Base-by-base conservation (phyloP, 1,140 invertebrate genomes). In the Idris sp. region DNA sequence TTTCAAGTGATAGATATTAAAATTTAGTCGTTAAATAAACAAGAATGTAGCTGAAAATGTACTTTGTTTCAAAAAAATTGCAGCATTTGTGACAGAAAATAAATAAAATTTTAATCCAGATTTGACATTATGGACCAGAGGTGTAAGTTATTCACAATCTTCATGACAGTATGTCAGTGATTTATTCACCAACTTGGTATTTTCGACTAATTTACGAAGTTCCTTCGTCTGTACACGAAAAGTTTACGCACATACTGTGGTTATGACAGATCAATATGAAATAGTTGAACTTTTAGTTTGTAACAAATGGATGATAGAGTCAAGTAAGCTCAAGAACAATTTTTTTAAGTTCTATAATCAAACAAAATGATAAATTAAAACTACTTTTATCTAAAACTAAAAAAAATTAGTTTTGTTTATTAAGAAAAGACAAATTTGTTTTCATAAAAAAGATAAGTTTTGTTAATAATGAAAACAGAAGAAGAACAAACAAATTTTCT, bases 161-260 rank as follows among this genome's bases (percentile, higher is more conserved):
- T 36, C 14, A 46, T n/a, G 40, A 46, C 54, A 46, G 46, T 61
- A 48, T 54, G 54, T 71, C 65, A 54, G 54, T 71, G 56, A 71
- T 72, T 72, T 62, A 72, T 62, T 64, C 58, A 58, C 58, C 51
- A 43, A 72, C 56, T 72, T 56, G 49, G 35, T 44, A 49, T 72
- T 62, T 62, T 62, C 58, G 35, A 72, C 49, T 62, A 72, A 64
- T 64, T 72, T 62, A 72, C 58, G 64, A 72, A 43, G 54, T 72
- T 48, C 58, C 36, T 25, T 30, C 35, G 49, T 13, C 46, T 62
- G 30, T 40, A 15, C 22, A 11, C 33, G 56, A 72, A 71, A 61
- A 72, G 33, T 62, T 62, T 25, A 62, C 51, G 30, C 51, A 72
- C 58, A 71, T 71, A 46, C 11, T 58, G 68, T 13, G 43, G 51